Conservation (phyloP, 2,113 vertebrate genomes). For the Atractosteus spatula region DNA sequence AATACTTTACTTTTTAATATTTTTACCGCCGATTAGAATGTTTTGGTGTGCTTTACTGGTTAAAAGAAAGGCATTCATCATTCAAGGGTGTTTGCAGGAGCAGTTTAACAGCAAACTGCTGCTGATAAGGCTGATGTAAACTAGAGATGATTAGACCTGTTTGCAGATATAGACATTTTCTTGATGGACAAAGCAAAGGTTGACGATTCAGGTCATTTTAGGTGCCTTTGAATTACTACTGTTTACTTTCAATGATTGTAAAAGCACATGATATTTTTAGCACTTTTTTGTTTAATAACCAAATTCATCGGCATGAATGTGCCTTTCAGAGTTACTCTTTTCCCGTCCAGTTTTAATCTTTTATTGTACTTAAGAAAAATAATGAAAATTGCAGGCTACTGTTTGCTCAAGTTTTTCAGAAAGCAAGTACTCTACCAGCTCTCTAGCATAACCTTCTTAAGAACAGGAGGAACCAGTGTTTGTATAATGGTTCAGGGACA, state of each 20-base stretch:
- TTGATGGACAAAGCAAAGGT: neutral
- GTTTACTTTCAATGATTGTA: neutral
- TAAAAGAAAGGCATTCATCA: neutral
- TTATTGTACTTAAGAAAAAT: too few species aligned
- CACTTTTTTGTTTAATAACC: neutral
- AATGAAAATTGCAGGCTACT: neutral
- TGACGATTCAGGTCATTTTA: neutral
- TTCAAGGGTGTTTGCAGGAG: conserved; percentile 45
- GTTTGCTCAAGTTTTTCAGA: neutral
- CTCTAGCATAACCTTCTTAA: too few species aligned
- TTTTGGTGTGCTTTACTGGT: neutral
- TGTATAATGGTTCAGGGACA: neutral
- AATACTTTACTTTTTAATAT: neutral
- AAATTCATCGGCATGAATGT: too few species aligned
- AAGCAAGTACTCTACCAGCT: too few species aligned
- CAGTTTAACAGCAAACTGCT: conserved; percentile 36
- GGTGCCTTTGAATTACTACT: neutral
- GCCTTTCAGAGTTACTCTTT: too few species aligned
- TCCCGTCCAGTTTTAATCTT: too few species aligned
- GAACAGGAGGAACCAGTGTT: conserved; percentile 1
- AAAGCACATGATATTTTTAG: neutral
- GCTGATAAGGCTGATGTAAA: conserved; percentile 31
- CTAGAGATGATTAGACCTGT: conserved; percentile 10
- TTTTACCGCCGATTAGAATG: neutral
- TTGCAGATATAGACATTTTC: neutral